Conservation (phyloP, 2,113 vertebrate species). For the Origma solitaria region DNA sequence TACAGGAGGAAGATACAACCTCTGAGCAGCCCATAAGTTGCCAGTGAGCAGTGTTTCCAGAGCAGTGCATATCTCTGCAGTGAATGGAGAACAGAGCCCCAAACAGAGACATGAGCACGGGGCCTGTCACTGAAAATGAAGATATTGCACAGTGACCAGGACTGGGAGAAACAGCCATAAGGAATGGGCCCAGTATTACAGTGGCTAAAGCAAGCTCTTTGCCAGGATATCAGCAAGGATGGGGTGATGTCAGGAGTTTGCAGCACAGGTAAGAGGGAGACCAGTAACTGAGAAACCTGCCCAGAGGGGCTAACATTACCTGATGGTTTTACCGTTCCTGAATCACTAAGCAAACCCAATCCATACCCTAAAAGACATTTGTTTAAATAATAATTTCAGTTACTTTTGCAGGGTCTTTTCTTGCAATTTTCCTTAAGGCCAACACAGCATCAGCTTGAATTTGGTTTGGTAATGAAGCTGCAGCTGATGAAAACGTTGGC, state of each 20-base stretch:
- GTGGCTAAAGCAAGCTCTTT: not conserved
- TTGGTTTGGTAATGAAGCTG: slow-evolving; percentile 63
- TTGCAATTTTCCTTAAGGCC: slow-evolving; percentile 79
- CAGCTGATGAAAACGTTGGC: slow-evolving; percentile 71
- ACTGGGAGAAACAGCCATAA: not conserved
- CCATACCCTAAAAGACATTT: not conserved
- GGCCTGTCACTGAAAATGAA: not conserved
- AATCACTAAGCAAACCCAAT: not conserved
- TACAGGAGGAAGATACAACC: slow-evolving; percentile 8
- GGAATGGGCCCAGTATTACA: not conserved
- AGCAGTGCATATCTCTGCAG: not conserved
- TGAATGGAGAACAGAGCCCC: not conserved
- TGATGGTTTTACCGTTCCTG: not conserved
- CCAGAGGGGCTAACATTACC: not conserved
- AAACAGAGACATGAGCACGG: not conserved
- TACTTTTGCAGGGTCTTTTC: slow-evolving; percentile 77
- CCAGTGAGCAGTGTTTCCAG: not conserved
- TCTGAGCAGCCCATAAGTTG: not conserved
- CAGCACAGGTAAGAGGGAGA: not conserved
- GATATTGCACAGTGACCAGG: not conserved
- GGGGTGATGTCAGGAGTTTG: not conserved
- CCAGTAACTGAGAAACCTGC: not conserved
- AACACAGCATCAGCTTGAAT: slow-evolving; percentile 77
- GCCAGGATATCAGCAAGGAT: not conserved
- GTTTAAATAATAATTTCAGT: slow-evolving; percentile 14